Percentiles rank a stretch among this genome's conserved stretches.
phyloP scores from a whole-genome alignment of 2,888 invertebrate genomes.

The Tiphia femorata region DNA sequence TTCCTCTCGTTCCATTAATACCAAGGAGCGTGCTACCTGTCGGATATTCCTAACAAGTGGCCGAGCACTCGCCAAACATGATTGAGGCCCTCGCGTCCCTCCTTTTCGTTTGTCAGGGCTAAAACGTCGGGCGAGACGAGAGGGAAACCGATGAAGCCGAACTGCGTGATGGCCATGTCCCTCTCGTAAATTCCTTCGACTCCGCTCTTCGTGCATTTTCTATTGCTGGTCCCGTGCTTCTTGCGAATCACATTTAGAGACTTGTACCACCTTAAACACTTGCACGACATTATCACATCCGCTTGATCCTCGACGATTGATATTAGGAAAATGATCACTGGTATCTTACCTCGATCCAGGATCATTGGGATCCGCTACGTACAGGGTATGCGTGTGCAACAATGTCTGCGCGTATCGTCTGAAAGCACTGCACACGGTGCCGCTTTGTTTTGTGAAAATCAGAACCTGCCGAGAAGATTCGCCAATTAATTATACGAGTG shows the following conservation, averaged over 20 bases:
- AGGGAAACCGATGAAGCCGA: constrained; percentile 84
- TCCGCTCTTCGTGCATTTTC: constrained; percentile 64
- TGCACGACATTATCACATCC: background rate
- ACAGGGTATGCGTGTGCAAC: constrained; percentile 81
- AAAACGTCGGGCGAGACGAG: constrained; percentile 74
- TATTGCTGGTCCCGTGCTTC: constrained; percentile 75
- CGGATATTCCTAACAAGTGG: constrained; percentile 82
- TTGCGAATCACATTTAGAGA: constrained; percentile 76
- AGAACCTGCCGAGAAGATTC: constrained; percentile 63
- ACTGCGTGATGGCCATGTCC: constrained; percentile 87
- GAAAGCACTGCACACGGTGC: constrained; percentile 75
- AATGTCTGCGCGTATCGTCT: constrained; percentile 83
- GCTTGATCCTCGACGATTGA: background rate
- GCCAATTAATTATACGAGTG: background rate
- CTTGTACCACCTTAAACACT: constrained; percentile 73
- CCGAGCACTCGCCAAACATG: constrained; percentile 89
- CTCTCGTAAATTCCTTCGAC: constrained; percentile 78
- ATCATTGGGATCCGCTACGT: constrained; percentile 72
- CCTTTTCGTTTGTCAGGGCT: constrained; percentile 72
- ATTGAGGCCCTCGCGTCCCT: constrained; percentile 78
- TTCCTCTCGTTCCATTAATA: background rate
- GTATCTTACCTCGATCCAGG: constrained; percentile 45
- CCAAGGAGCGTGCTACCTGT: constrained; percentile 71
- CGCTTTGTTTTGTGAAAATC: constrained; percentile 77
- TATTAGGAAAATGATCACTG: background rate